A percentile compares a stretch with the other conserved stretches of the same genome.
These are phyloP conservation scores for Cetonia aurata DNA, from an alignment of 2,888 invertebrate genomes.

Conservation along the genomic window DNA sequence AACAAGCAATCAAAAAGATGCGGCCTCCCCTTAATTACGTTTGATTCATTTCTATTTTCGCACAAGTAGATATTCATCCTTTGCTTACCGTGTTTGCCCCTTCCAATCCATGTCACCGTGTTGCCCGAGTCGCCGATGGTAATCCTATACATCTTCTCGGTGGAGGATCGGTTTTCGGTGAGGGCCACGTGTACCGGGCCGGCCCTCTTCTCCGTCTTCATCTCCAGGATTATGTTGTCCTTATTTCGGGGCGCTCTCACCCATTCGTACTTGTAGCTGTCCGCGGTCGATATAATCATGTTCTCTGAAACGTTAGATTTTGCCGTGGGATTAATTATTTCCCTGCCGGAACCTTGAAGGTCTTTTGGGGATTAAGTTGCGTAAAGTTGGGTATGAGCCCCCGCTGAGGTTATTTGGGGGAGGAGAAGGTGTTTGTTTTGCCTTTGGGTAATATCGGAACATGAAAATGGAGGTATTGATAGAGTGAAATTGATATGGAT, in stretches of 20 bases:
- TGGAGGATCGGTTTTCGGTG: conserved; percentile 59
- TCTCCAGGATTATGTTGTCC: conserved; percentile 74
- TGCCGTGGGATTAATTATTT: conserved; percentile 26
- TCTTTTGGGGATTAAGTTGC: no score
- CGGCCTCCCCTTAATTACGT: background rate
- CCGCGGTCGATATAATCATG: conserved; percentile 73
- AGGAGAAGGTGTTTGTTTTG: background rate
- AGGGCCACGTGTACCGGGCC: conserved; percentile 72
- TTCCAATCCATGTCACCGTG: conserved; percentile 73
- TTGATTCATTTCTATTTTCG: background rate
- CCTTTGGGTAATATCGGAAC: background rate
- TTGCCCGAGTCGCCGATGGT: conserved; percentile 73
- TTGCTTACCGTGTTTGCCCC: conserved; percentile 74
- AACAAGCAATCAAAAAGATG: background rate
- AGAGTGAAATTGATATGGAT: background rate
- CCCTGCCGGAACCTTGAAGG: conserved; percentile 50
- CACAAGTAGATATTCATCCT: background rate
- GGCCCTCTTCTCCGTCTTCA: conserved; percentile 66
- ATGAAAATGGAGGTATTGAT: background rate
- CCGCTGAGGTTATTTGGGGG: no score
- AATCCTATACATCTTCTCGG: conserved; percentile 74
- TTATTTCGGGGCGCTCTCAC: conserved; percentile 74
- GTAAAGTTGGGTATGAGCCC: no score
- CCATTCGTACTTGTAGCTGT: conserved; percentile 77
- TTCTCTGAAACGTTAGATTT: conserved; percentile 67